A percentile compares a stretch with the other conserved stretches of the same genome.
Evolutionary conservation across 2,888 invertebrate genomes (phyloP).

Genomic region (Myopa tessellatipennis): DNA sequence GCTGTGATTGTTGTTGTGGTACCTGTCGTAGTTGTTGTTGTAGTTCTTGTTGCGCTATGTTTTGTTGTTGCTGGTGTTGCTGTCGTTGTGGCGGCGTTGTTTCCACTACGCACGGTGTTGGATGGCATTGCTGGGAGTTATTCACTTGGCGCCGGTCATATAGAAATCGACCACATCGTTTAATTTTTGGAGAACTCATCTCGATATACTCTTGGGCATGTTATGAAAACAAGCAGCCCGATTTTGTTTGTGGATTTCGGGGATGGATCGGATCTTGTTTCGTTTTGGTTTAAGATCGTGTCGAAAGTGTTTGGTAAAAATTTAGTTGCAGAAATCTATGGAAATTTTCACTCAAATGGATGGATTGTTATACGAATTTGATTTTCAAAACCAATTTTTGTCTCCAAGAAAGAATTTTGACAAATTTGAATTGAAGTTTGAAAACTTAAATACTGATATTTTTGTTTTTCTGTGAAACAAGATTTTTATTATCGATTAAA

Average conservation of each 20-base stretch:
- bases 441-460: neutral
- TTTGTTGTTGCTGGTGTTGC: constrained; percentile 18
- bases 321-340: constrained; percentile 21
- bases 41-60: constrained; percentile 11
- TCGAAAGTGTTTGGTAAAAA: constrained; percentile 2
- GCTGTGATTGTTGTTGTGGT: neutral
- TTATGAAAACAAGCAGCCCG: neutral
- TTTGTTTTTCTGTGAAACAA: no score
- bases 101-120: neutral
- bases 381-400: neutral
- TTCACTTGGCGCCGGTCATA: neutral
- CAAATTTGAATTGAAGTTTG: neutral
- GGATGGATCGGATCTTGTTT: no score
- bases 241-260: neutral
- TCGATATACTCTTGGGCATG: neutral
- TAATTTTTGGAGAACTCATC: neutral
- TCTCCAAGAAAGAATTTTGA: no score
- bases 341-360: neutral
- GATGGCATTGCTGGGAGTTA: neutral
- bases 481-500: no score
- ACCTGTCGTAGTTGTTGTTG: neutral
- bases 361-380: neutral
- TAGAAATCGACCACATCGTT: constrained; percentile 3
- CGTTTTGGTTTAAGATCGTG: neutral
- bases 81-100: neutral